Evolutionary conservation across 1,140 invertebrate genomes (phyloP).

Genomic region (Drosophila equinoxialis): DNA sequence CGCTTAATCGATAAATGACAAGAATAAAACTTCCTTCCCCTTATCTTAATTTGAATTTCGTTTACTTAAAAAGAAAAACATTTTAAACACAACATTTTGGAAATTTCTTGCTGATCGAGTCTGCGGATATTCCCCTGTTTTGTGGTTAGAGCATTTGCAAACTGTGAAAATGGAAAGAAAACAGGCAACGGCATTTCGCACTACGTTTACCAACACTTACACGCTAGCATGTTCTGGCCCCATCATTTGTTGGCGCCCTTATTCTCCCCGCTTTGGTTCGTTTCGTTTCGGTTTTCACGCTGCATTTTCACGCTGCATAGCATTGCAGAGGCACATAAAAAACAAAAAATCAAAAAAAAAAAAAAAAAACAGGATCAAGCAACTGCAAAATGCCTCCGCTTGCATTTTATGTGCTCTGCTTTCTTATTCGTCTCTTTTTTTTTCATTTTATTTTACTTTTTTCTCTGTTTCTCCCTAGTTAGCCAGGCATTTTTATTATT

Average conservation of each 20-base stretch:
- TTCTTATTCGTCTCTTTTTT: conserved; percentile 20
- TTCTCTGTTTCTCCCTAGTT: conserved; percentile 17
- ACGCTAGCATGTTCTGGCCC: conserved; percentile 49
- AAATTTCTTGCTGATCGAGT: no score
- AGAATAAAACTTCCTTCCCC: background rate
- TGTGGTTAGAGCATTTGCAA: background rate
- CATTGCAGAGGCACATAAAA: conserved; percentile 24
- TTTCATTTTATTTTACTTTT: conserved; percentile 28
- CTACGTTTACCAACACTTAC: conserved; percentile 77
- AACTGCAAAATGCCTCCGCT: conserved; percentile 67
- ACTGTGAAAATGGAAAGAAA: background rate
- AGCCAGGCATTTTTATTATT: conserved; percentile 67
- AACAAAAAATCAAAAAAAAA: background rate
- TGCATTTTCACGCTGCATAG: conserved; percentile 63
- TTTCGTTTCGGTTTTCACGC: conserved; percentile 50
- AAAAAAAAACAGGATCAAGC: conserved; percentile 18
- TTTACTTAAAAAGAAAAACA: no score
- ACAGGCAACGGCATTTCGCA: conserved; percentile 67
- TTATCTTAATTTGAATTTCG: background rate
- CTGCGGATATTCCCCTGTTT: background rate
- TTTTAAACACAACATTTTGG: no score
- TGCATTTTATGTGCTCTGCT: conserved; percentile 65
- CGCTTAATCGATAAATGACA: no score
- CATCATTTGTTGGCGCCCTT: conserved; percentile 22
- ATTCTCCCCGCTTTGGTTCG: conserved; percentile 34